Conservation (phyloP, 1,140 invertebrate species). For the Zaprionus africanus region DNA sequence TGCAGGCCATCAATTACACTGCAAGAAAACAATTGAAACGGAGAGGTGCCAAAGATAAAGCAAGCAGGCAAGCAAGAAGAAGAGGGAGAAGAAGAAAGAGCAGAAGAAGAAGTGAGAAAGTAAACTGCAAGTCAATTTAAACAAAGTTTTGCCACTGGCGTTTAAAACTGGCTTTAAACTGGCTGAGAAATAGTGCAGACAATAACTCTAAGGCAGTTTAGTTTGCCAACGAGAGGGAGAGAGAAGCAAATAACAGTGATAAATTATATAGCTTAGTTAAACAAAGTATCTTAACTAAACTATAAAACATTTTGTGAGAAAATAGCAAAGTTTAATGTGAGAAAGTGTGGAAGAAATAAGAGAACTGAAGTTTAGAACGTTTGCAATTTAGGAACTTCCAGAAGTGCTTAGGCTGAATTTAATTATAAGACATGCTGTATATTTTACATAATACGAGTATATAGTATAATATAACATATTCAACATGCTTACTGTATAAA, state of each 20-base stretch:
- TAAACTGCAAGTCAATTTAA: not conserved
- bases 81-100: not conserved
- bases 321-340: not conserved
- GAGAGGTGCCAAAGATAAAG: not conserved
- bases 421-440: too few species aligned
- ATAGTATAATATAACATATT: not conserved
- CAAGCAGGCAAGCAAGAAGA: not conserved
- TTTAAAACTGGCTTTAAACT: constrained; percentile 2
- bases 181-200: not conserved
- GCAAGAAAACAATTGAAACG: constrained; percentile 13
- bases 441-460: too few species aligned
- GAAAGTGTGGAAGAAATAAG: not conserved
- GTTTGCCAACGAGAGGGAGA: not conserved
- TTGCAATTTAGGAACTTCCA: not conserved
- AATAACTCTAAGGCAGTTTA: not conserved
- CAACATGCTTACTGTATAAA: not conserved
- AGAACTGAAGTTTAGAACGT: not conserved
- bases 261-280: constrained; percentile 4
- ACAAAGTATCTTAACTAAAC: not conserved
- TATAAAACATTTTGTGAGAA: not conserved
- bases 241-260: not conserved
- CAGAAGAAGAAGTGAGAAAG: not conserved
- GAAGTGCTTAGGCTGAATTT: not conserved
- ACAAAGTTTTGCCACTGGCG: not conserved
- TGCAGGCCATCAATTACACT: constrained; percentile 42